Percentiles rank a stretch among this genome's conserved stretches.
phyloP scores from a whole-genome alignment of 2,113 vertebrate genomes.

The Austrofundulus limnaeus region DNA sequence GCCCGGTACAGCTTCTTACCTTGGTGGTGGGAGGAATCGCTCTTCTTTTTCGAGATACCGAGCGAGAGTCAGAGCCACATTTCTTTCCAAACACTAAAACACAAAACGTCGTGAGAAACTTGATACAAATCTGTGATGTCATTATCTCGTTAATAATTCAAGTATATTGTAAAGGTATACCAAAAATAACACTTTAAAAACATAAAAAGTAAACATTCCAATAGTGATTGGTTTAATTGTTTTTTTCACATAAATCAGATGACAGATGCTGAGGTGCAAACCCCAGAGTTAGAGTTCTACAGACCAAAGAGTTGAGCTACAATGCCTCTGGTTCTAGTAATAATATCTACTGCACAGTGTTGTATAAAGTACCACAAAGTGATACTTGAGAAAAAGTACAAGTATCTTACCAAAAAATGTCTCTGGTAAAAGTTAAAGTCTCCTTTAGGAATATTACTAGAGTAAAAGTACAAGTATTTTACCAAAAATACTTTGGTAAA shows the following conservation, averaged over 20 bases:
- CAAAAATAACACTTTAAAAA: neutral
- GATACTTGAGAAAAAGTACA: no score
- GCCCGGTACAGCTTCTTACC: constrained; percentile 71
- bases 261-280: neutral
- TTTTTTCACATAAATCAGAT: neutral
- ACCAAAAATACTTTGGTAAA: no score
- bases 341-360: no score
- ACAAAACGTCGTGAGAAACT: neutral
- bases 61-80: constrained; percentile 89
- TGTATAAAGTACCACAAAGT: no score
- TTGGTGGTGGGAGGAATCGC: constrained; percentile 88
- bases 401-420: no score
- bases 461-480: no score
- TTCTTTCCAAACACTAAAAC: constrained; percentile 85
- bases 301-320: neutral
- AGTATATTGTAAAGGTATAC: neutral
- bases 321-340: no score
- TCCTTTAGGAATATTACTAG: no score
- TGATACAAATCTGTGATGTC: no score
- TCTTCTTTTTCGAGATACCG: constrained; percentile 95
- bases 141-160: neutral
- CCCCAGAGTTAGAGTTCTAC: no score
- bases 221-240: neutral
- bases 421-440: no score
- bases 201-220: neutral